phyloP scores from a whole-genome alignment of 2,797 vertebrate species.

The Molothrus aeneus region DNA sequence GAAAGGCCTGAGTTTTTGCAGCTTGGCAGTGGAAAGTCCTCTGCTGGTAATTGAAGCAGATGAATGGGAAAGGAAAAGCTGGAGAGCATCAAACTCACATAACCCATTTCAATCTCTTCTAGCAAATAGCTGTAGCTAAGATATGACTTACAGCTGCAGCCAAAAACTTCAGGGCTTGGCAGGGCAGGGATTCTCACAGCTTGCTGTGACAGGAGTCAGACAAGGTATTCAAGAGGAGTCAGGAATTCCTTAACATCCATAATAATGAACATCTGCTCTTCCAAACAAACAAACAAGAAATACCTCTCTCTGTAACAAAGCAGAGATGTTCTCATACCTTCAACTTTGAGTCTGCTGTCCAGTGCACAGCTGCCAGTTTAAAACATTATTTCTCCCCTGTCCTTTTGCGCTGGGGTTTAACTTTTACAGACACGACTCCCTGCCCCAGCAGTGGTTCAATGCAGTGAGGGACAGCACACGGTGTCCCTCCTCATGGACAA shows the following conservation, averaged over 20 bases:
- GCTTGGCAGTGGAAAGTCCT: not conserved
- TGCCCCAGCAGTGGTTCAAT: not conserved
- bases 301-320: not conserved
- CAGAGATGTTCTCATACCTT: not conserved
- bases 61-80: constrained; percentile 2
- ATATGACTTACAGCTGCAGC: not conserved
- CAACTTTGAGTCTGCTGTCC: not conserved
- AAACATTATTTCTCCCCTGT: not conserved
- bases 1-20: not conserved
- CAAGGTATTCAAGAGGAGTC: not conserved
- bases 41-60: not conserved
- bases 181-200: not conserved
- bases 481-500: not conserved
- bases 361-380: not conserved
- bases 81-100: not conserved
- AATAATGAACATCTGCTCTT: constrained; percentile 33
- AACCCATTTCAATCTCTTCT: not conserved
- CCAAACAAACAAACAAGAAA: constrained; percentile 1
- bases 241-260: constrained; percentile 3
- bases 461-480: accelerated
- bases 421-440: not conserved
- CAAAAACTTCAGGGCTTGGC: constrained; percentile 38
- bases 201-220: constrained; percentile 37
- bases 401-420: not conserved
- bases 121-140: constrained; percentile 8